A percentile compares a stretch with the other conserved stretches of the same genome.
phyloP scores from a whole-genome alignment of 1,140 invertebrate species.

The Calycopis cecrops region DNA sequence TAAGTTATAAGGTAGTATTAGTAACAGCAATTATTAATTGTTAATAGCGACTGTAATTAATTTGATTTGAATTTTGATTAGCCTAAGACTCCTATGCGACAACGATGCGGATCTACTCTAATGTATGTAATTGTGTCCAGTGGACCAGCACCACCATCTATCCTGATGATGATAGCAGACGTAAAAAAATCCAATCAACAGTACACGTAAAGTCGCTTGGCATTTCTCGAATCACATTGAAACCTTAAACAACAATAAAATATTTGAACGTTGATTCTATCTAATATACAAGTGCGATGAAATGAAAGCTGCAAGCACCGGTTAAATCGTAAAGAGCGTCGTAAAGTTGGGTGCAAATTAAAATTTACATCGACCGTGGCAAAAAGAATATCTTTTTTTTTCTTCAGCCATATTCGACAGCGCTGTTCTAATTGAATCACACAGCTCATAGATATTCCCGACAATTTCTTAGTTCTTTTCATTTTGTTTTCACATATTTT shows the following conservation, averaged over 20 bases:
- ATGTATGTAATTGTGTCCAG: too few relatives aligned
- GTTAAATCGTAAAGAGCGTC: slow-evolving; percentile 7
- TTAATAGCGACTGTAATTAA: too few relatives aligned
- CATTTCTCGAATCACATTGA: not conserved
- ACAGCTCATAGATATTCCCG: slow-evolving; percentile 1
- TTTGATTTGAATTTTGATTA: too few relatives aligned
- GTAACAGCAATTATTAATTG: too few relatives aligned
- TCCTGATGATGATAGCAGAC: too few relatives aligned
- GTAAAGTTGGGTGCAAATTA: slow-evolving; percentile 10
- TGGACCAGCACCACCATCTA: too few relatives aligned
- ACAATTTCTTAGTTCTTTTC: not conserved
- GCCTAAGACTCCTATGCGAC: too few relatives aligned
- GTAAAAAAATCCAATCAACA: not conserved
- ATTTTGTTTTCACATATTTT: not conserved
- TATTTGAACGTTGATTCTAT: not conserved
- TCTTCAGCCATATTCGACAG: slow-evolving; percentile 3
- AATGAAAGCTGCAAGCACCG: slow-evolving; percentile 3
- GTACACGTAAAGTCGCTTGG: not conserved
- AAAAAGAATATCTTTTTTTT: not conserved
- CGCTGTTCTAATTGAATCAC: slow-evolving; percentile 1
- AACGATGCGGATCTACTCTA: too few relatives aligned
- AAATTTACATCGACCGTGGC: slow-evolving; percentile 7
- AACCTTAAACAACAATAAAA: not conserved
- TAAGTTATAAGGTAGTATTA: too few relatives aligned
- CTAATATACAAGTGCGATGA: not conserved